Base-by-base conservation (phyloP, 2,797 vertebrate species). In the Rhinogobio ventralis region DNA sequence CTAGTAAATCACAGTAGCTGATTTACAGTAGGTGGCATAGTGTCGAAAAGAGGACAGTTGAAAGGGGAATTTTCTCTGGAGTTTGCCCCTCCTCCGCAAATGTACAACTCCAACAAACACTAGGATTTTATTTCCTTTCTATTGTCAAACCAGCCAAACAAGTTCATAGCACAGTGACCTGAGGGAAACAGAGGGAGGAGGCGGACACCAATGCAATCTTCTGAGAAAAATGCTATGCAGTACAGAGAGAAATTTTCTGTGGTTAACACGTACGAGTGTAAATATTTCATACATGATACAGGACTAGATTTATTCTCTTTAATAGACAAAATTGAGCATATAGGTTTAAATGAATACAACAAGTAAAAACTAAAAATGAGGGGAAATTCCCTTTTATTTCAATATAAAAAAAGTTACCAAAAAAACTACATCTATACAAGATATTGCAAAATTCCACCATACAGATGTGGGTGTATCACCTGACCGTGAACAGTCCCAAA, bases 121-220 rank as follows among this genome's bases (percentile, higher is more conserved):
- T 67, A 33, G 92, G 92, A 93, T 95, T 95, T 93, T 88, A 94
- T 95, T 95, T 94, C 93, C 92, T 92, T 93, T 89, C 85, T 89
- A 93, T 89, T 91, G 91, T 89, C 89, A 94, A 95, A 96, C 95
- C 93, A 90, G 94, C 86, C 88, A 88, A 95, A 95, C 95, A 0
- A 90, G 95, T 96, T 96, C 74, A 68, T 86, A 90, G 90, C 90
- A 90, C 89, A 85, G 91, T 85, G 93, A 93, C 90, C 88, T 25
- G 78, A 83, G 73, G 81, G 78, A 57, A 81, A 23, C 66, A 55
- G 57, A 62, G 79, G 46, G 57, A 69, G 77, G 88, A 83, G 83
- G 82, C 64, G 62, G 62, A 51, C 69, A 53, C 49, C 39, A 46
- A n/a, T 17, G 51, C 84, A 49, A 28, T 51, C 72, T 81, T 85